A percentile compares a stretch with the other conserved stretches of the same genome.
phyloP scores from a whole-genome alignment of 1,140 invertebrate genomes.

The Teleogryllus occipitalis region DNA sequence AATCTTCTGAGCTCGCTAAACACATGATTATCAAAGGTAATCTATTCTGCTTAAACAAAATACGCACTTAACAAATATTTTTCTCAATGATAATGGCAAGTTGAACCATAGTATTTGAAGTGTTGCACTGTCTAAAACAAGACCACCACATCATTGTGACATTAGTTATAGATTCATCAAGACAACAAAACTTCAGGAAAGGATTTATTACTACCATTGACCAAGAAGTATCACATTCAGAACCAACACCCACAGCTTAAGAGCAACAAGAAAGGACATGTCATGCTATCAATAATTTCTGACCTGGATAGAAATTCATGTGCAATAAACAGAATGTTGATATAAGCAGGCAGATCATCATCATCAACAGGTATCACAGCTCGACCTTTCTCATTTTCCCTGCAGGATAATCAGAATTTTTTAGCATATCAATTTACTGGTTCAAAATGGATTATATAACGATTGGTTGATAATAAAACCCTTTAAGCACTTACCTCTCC shows the following conservation, averaged over 20 bases:
- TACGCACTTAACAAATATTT: too few species aligned
- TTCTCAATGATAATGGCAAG: too few species aligned
- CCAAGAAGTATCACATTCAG: neutral
- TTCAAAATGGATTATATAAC: neutral
- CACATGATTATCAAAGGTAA: too few species aligned
- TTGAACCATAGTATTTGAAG: too few species aligned
- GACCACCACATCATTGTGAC: neutral
- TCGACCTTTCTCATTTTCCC: constrained; percentile 42
- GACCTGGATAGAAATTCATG: constrained; percentile 76
- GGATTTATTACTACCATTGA: neutral
- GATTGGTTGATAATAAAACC: too few species aligned
- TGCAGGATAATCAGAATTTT: constrained; percentile 23
- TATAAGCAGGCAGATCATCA: constrained; percentile 57
- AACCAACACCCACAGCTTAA: neutral
- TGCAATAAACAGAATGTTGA: constrained; percentile 69
- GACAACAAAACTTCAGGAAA: neutral
- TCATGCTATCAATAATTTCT: constrained; percentile 20
- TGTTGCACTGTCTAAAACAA: neutral
- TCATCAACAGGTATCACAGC: constrained; percentile 34
- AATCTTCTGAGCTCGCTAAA: too few species aligned
- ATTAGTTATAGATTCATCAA: neutral
- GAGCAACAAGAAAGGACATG: neutral
- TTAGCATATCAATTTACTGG: neutral
- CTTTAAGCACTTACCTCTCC: constrained; percentile 37
- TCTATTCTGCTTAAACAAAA: too few species aligned